Conservation (phyloP, 2,797 vertebrate genomes). For the Basileuterus tristriatus region DNA sequence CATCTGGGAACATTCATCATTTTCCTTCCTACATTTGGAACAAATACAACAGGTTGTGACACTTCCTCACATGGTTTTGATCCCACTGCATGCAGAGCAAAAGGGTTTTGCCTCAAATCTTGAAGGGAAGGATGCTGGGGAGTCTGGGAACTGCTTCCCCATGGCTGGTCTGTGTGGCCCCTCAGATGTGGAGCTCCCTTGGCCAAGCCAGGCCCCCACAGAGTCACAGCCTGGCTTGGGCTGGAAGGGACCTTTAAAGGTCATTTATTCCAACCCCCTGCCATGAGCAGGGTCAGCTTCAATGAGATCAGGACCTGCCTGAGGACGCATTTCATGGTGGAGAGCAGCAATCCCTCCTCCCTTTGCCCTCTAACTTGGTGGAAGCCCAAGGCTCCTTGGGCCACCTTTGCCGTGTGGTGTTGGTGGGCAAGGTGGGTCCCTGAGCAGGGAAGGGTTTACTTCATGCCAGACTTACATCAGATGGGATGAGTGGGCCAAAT, state of each 20-base stretch:
- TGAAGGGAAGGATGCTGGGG: not conserved
- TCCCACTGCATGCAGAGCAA: not conserved
- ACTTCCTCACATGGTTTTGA: fast-evolving
- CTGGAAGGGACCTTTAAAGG: not conserved
- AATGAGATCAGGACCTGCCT: fast-evolving
- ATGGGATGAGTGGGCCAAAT: not conserved
- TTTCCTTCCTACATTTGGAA: no score
- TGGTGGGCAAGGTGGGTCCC: fast-evolving
- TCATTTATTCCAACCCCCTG: not conserved
- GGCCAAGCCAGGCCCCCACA: not conserved
- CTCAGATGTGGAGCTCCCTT: not conserved
- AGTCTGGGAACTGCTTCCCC: not conserved
- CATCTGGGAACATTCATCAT: no score
- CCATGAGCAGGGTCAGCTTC: not conserved
- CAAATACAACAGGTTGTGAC: not conserved
- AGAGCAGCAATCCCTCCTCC: not conserved
- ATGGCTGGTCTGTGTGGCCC: not conserved
- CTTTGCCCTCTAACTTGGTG: not conserved
- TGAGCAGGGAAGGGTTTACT: not conserved
- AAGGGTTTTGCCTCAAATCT: not conserved
- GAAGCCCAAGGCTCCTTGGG: not conserved
- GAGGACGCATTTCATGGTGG: fast-evolving
- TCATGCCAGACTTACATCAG: not conserved
- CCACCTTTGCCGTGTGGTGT: fast-evolving
- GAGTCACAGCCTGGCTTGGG: no score